Evolutionary conservation across 53 echinoderm and acorn worm species (phyloP), one percentile per base, ranked within the genome.

Genomic region (Paracentrotus lividus): DNA sequence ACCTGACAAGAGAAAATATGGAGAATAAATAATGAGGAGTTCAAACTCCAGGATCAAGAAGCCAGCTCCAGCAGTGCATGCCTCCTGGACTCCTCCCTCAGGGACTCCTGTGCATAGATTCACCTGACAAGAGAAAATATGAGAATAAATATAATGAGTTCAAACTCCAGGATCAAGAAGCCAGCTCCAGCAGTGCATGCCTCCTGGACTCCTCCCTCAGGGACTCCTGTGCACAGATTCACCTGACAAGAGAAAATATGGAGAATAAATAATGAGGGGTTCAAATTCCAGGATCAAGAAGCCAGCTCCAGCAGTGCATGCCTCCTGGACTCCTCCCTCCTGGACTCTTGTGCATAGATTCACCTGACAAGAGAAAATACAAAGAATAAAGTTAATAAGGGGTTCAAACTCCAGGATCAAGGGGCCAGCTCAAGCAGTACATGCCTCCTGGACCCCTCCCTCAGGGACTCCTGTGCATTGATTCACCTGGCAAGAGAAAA

Each of bases 171-270:
- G 18, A 98, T 60, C 56, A 98, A 88, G 43, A 95, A 97, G 15
- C 98, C 98, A 26, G 97, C 98, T 47, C 98, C 98, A 3, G 97
- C 97, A 49, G 99, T 98, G 59, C 97, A 97, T 12, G 99, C 94
- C 42, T 98, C 97, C 65, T 95, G 93, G 38, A 95, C 92, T 27
- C 97, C 32, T 93, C 86, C 23, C 96, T 94, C 6, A 98, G 95
- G 36, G 94, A n/a, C n/a, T n/a, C n/a, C n/a, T n/a, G n/a, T n/a
- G n/a, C n/a, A n/a, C n/a, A n/a, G n/a, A n/a, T n/a, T n/a, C 93
- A 77, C 99, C 94, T 1, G n/a, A n/a, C n/a, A n/a, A n/a, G n/a
- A n/a, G n/a, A n/a, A n/a, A n/a, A n/a, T n/a, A n/a, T n/a, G n/a
- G n/a, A n/a, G n/a, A n/a, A n/a, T n/a, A n/a, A n/a, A n/a, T n/a